Base-by-base conservation (phyloP, 2,888 invertebrate species). In the Teleogryllus oceanicus region DNA sequence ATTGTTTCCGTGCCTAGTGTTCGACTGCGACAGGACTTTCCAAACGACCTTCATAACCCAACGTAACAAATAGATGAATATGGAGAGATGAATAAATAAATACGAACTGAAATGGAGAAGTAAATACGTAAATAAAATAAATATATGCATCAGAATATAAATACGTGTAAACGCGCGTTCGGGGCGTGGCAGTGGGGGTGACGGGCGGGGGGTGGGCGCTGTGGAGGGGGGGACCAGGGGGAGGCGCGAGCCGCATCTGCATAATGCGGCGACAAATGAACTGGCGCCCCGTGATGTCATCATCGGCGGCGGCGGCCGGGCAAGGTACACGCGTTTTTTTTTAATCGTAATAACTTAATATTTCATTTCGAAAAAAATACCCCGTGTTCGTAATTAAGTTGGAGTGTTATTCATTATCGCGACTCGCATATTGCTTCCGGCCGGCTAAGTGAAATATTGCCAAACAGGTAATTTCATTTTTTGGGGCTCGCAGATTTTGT, bases 231-330 rank as follows among this genome's bases (percentile, higher is more conserved):
- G 78, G 24, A 78, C 16, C 8, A n/a, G n/a, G 62, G 62, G 62
- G 62, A 18, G 62, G 62, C n/a, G 13, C 13, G 16, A 13, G 16
- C 62, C 62, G 62, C 62, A 62, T 62, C 62, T 62, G 62, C 62
- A 62, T 62, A 62, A 62, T 62, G n/a, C 62, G 62, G 62, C 62
- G 62, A 62, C 62, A 62, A 62, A 62, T 62, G 62, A 62, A 62
- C 62, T 62, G 62, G n/a, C 62, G 62, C 62, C 62, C 62, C 16
- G 13, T 62, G 62, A 62, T 62, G 62, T 62, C 62, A 62, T 62
- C 62, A 62, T 62, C 62, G 62, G 62, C 62, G 62, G n/a, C n/a
- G n/a, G 13, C 62, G 16, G 16, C 16, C 37, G 37, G 37, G 62
- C 16, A 62, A 62, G 62, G 62, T 62, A 62, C 62, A 62, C 62